phyloP scores from a whole-genome alignment of 2,113 vertebrate species.

The Tringa solitaria region DNA sequence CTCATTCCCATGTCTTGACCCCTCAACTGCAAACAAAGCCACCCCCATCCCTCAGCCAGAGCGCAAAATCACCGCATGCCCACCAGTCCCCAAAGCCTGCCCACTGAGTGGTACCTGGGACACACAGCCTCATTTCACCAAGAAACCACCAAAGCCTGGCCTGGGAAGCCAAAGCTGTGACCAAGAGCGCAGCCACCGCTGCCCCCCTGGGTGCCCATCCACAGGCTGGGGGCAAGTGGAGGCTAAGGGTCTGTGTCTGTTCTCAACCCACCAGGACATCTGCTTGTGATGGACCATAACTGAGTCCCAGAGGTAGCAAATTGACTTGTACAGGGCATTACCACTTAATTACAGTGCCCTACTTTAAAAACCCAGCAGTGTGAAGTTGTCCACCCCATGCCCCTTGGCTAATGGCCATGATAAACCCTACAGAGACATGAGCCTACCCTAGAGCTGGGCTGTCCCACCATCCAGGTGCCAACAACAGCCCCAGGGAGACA shows the following conservation, averaged over 20 bases:
- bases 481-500: not conserved
- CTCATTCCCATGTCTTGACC: not conserved
- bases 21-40: not conserved
- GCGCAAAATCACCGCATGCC: not conserved
- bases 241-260: not conserved
- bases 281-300: not conserved
- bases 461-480: not conserved
- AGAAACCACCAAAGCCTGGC: not conserved
- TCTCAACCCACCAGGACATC: not conserved
- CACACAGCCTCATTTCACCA: not conserved
- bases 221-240: not conserved
- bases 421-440: fast-evolving
- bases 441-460: not conserved
- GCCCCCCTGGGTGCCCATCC: fast-evolving
- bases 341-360: not conserved
- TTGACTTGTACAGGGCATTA: no score
- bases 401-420: not conserved
- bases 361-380: not conserved
- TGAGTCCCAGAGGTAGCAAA: not conserved
- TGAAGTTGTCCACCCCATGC: fast-evolving
- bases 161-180: not conserved
- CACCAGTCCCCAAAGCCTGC: not conserved
- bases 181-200: not conserved
- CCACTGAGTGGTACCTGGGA: fast-evolving
- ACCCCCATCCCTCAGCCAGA: not conserved